Conservation (phyloP, 2,888 invertebrate species). For the Cinara cedri region DNA sequence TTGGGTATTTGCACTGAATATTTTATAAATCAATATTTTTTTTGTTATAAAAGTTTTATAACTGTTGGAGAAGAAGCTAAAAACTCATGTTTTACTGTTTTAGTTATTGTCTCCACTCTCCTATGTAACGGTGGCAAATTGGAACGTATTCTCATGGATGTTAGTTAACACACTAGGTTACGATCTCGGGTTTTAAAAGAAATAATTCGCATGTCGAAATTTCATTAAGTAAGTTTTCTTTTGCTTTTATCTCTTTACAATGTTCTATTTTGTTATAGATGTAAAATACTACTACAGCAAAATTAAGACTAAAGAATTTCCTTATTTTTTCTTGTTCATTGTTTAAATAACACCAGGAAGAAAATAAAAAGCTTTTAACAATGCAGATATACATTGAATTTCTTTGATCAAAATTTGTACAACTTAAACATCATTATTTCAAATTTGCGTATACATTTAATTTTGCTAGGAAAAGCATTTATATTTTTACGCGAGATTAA, state of each 20-base stretch:
- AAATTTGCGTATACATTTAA: background rate
- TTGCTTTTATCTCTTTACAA: background rate
- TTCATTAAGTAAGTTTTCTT: background rate
- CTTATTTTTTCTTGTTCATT: background rate
- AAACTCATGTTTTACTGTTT: too few relatives aligned
- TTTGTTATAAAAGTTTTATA: too few relatives aligned
- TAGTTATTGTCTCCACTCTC: too few relatives aligned
- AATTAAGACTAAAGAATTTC: background rate
- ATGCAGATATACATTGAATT: background rate
- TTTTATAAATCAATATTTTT: too few relatives aligned
- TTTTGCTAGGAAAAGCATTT: background rate
- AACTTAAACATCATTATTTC: background rate
- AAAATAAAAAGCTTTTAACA: conserved; percentile 12
- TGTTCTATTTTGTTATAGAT: conserved; percentile 19
- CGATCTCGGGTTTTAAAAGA: background rate
- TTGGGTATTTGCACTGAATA: too few relatives aligned
- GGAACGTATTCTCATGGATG: too few relatives aligned
- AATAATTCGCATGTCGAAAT: conserved; percentile 7
- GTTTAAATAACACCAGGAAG: background rate
- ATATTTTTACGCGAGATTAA: too few relatives aligned
- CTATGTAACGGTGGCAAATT: too few relatives aligned
- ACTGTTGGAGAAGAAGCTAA: too few relatives aligned
- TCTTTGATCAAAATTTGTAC: background rate
- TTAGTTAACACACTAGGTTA: background rate
- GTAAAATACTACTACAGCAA: background rate